Evolutionary conservation across 2,888 invertebrate species (phyloP), one percentile per base, ranked within the genome.

Genomic region (Incurvaria masculella): DNA sequence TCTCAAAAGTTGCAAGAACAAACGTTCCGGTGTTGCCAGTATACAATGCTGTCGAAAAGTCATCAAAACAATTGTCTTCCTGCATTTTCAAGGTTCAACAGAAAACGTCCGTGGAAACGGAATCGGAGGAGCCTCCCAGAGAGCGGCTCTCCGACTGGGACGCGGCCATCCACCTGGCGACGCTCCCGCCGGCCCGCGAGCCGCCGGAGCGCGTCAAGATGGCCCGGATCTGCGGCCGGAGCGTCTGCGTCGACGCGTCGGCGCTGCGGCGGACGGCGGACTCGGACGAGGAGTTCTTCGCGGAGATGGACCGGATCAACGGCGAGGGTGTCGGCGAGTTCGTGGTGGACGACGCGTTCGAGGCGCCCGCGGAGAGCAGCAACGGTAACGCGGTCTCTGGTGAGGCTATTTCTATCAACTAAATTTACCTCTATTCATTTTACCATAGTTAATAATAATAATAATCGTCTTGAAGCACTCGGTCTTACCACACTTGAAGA

Each of bases 171-270:
- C 44, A 48, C 10, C 46, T 61, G 0, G 57, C 64, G 0, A 33
- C 42, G 6, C 17, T 62, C 2, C 72, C 75, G 0, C 68, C 69
- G 11, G 70, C 74, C 0, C 72, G 71, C 51, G 65, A 67, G 38
- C 60, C 61, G 1, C n/a, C 33, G 18, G 38, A 23, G 23, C 10
- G 23, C 40, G 0, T 60, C 57, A 65, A 62, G 11, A 65, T 74
- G 0, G 62, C 74, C 0, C 78, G 78, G 50, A 78, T 79, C 0
- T 78, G 79, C 44, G 79, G 79, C 0, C 79, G 79, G 50, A 79
- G 76, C 45, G 74, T 79, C n/a, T 79, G 78, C 33, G 50, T 79
- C 2, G 76, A 75, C 20, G 73, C 76, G 44, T 78, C 76, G 0
- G 62, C 79, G 16, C 61, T 78, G 41, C 71, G 70, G 44, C 57